Evolutionary conservation across 2,113 vertebrate genomes (phyloP), one percentile per base, ranked within the genome.

Genomic region (Catagonus wagneri): DNA sequence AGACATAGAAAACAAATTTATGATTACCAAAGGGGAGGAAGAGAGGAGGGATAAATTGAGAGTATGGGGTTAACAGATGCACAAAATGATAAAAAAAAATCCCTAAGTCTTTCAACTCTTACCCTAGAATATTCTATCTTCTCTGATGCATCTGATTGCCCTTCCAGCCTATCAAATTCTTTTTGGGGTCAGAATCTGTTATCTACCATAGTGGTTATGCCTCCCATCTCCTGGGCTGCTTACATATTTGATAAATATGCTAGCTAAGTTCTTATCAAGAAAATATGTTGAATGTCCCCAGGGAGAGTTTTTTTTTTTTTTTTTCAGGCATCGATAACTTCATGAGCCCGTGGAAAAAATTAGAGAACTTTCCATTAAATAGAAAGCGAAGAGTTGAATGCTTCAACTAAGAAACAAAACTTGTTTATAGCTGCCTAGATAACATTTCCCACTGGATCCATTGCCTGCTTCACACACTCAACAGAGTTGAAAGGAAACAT

Each of bases 321-420:
- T 68, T 66, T 96, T 75, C 7, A 94, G n/a, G 16, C 36, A 88
- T 12, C 60, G 61, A 92, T 20, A 75, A 87, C 78, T 80, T 95
- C 96, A 72, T 65, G 22, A 90, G 29, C n/a, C 68, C 25, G 34
- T 65, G 27, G 27, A 29, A 95, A 92, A 83, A 90, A 68, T 61
- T n/a, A 90, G 56, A 90, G 65, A 74, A 3, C 3, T 23, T 75
- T 74, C 8, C 22, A 68, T 90, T 71, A 90, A 92, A 65, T 44
- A 54, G 63, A 93, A 74, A 93, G 56, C 52, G 52, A 85, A 88
- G 17, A 69, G 16, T 32, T 68, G 19, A 95, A 80, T n/a, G 7
- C 16, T 85, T 66, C 23, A 69, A 81, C 7, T 5, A 93, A 83
- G 50, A 89, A 72, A 78, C 6, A 15, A 10, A 39, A 27, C 50